Evolutionary conservation across 2,888 invertebrate genomes (phyloP).

Genomic region (Brenthis daphne): DNA sequence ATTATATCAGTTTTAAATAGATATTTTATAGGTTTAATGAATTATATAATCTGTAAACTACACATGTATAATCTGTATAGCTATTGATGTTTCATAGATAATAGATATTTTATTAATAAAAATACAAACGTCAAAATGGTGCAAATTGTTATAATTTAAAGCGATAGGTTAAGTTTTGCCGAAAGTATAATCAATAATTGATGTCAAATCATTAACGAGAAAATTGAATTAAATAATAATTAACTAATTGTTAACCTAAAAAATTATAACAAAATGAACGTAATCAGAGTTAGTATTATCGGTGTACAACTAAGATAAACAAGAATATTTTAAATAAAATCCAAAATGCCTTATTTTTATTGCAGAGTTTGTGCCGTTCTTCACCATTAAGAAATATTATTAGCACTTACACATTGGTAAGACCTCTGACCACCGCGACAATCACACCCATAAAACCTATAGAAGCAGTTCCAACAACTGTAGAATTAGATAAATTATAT

Average conservation of each 20-base stretch:
- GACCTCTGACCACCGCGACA: slow-evolving; percentile 52
- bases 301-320: neutral
- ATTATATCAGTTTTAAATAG: too few relatives aligned
- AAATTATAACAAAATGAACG: slow-evolving; percentile 40
- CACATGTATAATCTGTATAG: too few relatives aligned
- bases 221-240: neutral
- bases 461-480: slow-evolving; percentile 46
- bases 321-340: neutral
- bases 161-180: too few relatives aligned
- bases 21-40: too few relatives aligned
- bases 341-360: slow-evolving; percentile 16
- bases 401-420: slow-evolving; percentile 47
- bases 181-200: too few relatives aligned
- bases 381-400: slow-evolving; percentile 51
- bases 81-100: too few relatives aligned
- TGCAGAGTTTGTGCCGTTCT: slow-evolving; percentile 61
- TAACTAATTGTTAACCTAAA: neutral
- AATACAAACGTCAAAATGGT: too few relatives aligned
- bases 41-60: too few relatives aligned
- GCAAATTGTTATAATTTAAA: too few relatives aligned
- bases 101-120: too few relatives aligned
- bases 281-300: slow-evolving; percentile 39
- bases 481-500: slow-evolving; percentile 88
- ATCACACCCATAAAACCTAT: slow-evolving; percentile 50
- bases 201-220: too few relatives aligned